Evolutionary conservation across 2,888 invertebrate species (phyloP), one percentile per base, ranked within the genome.

Genomic region (Drosophila colorata): DNA sequence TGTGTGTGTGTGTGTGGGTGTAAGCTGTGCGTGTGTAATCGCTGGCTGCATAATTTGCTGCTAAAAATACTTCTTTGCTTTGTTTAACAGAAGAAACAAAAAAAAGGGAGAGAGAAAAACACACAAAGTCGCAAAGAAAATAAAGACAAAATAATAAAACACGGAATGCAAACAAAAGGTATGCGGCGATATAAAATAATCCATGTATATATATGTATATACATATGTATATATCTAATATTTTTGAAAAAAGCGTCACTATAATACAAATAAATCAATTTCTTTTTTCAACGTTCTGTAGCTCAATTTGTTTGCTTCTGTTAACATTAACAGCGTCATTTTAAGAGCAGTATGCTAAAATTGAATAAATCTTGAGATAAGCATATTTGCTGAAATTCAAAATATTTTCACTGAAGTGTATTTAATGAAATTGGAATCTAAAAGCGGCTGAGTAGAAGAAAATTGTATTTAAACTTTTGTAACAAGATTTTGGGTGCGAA

Each of bases 1-100:
- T 41, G 13, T 68, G 41, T 58, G 57, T 51, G 52, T 59, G 35
- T 51, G 31, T 58, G 37, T 48, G 41, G 46, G 49, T 63, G 37
- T 64, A 31, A 53, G 74, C 65, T 70, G 43, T 60, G 51, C 58
- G 69, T 71, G 51, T 56, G 41, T 69, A 53, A 47, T 68, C 65
- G 72, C 69, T 72, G 69, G 72, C 71, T 69, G 73, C 64, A 68
- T 69, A 69, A 75, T 76, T 82, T 72, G 78, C 86, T 66, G 48
- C 68, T 80, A 79, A 83, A 83, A 83, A 86, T 79, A 86, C 84
- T 86, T 86, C 84, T 79, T 83, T 80, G 56, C 66, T 33, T 63
- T 72, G 61, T 68, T 69, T 25, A 55, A 61, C 31, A 52, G 35
- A 47, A 55, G 51, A 37, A 35, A 55, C 48, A 37, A 35, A 41